Conservation (phyloP, 2,888 invertebrate species). For the Diadegma fenestrale region DNA sequence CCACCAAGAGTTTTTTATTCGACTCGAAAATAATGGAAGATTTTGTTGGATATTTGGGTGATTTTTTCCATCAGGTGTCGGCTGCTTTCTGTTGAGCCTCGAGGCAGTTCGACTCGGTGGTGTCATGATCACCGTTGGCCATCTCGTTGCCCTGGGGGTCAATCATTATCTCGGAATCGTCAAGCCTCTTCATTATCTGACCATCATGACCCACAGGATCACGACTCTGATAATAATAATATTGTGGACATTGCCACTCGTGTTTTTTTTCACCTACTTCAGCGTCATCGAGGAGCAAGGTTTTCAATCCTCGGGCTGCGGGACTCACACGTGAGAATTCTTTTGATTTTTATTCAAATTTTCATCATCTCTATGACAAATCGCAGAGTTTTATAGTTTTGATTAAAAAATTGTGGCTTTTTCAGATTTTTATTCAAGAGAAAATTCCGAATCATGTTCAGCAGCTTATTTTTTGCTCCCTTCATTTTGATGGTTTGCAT, state of each 20-base stretch:
- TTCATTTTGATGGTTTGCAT: conserved; percentile 87
- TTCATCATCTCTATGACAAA: neutral
- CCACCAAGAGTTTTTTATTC: neutral
- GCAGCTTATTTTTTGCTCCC: conserved; percentile 87
- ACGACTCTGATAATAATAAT: conserved; percentile 85
- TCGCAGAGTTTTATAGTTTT: neutral
- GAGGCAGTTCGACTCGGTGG: conserved; percentile 87
- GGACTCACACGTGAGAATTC: conserved; percentile 65
- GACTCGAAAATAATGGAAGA: neutral
- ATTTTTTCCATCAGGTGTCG: conserved; percentile 57
- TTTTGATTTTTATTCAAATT: neutral
- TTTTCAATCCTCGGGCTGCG: conserved; percentile 80
- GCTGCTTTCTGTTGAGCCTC: conserved; percentile 79
- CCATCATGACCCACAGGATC: conserved; percentile 86
- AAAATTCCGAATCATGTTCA: conserved; percentile 86
- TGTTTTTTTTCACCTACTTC: conserved; percentile 86
- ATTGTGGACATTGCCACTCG: conserved; percentile 87
- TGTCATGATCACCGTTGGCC: conserved; percentile 88
- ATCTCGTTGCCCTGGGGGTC: conserved; percentile 88
- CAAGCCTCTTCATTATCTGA: conserved; percentile 88
- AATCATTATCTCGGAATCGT: conserved; percentile 90
- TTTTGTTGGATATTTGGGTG: neutral
- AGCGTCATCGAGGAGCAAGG: conserved; percentile 85
- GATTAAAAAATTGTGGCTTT: neutral
- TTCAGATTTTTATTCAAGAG: conserved; percentile 84